These are phyloP conservation scores for Anseranas semipalmata DNA, from an alignment of 2,113 vertebrate species.

Conservation along the genomic window DNA sequence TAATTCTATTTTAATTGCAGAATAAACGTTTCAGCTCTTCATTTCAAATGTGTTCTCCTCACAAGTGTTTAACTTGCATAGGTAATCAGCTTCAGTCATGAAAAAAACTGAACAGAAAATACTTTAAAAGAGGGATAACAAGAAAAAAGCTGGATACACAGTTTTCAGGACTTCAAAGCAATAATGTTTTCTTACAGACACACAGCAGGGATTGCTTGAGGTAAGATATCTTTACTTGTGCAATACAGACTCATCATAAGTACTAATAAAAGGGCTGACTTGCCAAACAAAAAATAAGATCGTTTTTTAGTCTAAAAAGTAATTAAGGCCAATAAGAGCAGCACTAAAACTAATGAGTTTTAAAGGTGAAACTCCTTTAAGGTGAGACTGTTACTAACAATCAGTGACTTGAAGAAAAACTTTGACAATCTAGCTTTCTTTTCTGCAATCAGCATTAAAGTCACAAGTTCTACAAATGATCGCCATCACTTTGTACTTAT, in stretches of 20 bases:
- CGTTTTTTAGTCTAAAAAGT: background rate
- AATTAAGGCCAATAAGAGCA: background rate
- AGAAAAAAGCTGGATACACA: conserved; percentile 30
- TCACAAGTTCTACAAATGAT: background rate
- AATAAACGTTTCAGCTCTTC: background rate
- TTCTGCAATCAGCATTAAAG: background rate
- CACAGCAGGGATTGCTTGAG: conserved; percentile 38
- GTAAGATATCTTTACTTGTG: background rate
- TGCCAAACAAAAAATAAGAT: background rate
- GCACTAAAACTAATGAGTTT: background rate
- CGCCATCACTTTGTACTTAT: background rate
- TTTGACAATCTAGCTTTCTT: background rate
- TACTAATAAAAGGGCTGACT: conserved; percentile 13
- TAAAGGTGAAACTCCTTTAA: background rate
- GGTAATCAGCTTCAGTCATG: background rate
- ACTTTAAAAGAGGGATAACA: background rate
- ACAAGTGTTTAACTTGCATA: background rate
- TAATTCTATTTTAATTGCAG: background rate
- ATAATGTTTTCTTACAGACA: background rate
- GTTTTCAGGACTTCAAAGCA: conserved; percentile 54
- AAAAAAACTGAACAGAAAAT: background rate
- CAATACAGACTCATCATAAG: background rate
- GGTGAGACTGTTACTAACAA: background rate
- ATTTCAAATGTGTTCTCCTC: background rate
- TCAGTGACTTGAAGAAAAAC: background rate